Conservation (phyloP, 2,797 vertebrate species). For the Mastacembelus armatus region DNA sequence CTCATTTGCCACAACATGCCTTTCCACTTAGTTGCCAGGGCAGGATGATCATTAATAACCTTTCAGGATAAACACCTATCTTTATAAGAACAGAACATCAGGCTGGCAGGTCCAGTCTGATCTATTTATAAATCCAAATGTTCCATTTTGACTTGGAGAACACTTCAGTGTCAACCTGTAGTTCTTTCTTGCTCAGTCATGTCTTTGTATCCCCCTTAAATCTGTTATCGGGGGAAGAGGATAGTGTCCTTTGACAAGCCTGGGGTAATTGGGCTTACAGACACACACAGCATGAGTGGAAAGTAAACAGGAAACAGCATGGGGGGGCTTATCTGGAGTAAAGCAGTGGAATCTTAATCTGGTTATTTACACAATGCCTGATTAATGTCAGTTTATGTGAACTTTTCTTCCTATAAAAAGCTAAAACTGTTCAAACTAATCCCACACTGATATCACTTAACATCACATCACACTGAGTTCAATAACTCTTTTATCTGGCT, state of each 20-base stretch:
- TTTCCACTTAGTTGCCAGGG: constrained; percentile 82
- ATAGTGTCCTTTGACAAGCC: constrained; percentile 65
- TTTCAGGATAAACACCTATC: constrained; percentile 80
- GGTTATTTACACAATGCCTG: constrained; percentile 62
- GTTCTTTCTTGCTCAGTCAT: constrained; percentile 52
- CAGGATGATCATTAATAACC: constrained; percentile 84
- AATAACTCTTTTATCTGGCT: neutral
- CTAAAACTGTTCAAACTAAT: constrained; percentile 18
- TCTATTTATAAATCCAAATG: constrained; percentile 86
- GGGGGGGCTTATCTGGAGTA: constrained; percentile 71
- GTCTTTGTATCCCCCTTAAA: constrained; percentile 32
- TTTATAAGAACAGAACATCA: constrained; percentile 81
- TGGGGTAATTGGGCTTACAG: constrained; percentile 60
- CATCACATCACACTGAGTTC: constrained; percentile 5
- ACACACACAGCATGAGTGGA: constrained; percentile 55
- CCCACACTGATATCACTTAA: constrained; percentile 12
- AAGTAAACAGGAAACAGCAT: constrained; percentile 81
- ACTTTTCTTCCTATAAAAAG: constrained; percentile 22
- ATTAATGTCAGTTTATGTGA: constrained; percentile 59
- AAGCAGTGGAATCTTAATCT: constrained; percentile 68
- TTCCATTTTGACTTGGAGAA: constrained; percentile 81
- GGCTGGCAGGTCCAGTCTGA: constrained; percentile 74
- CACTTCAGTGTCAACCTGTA: constrained; percentile 70
- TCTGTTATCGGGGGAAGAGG: constrained; percentile 42
- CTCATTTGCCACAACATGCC: constrained; percentile 77